Conservation (phyloP, 2,797 vertebrate species). For the Sphaeramia orbicularis region DNA sequence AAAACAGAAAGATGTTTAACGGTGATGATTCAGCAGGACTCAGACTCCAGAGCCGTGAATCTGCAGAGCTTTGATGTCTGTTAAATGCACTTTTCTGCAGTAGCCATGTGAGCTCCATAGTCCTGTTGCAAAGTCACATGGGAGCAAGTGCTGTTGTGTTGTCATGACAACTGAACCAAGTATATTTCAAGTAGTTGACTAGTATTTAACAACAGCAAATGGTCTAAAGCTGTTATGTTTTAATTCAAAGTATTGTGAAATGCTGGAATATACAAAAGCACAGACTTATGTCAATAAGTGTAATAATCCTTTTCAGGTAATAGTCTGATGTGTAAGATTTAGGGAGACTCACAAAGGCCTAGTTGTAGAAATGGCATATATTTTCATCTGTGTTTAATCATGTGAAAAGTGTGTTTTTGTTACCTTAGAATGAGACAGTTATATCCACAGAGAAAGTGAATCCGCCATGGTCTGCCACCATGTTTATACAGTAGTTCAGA, state of each 20-base stretch:
- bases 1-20: constrained; percentile 33
- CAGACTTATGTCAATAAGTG: too few species aligned
- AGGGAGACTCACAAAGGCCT: too few species aligned
- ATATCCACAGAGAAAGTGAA: too few species aligned
- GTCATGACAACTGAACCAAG: neutral
- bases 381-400: too few species aligned
- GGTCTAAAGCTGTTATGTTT: neutral
- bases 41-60: constrained; percentile 2
- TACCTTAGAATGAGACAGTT: too few species aligned
- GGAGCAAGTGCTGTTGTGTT: neutral
- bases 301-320: too few species aligned
- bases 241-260: neutral
- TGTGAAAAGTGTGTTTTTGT: too few species aligned
- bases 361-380: too few species aligned
- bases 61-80: constrained; percentile 4
- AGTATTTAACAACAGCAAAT: neutral
- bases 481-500: too few species aligned
- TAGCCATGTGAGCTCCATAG: neutral
- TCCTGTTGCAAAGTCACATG: neutral
- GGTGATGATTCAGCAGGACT: constrained; percentile 59
- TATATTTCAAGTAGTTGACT: neutral
- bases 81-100: neutral
- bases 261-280: neutral
- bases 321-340: too few species aligned
- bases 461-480: too few species aligned